Evolutionary conservation across 2,888 invertebrate genomes (phyloP), one percentile per base, ranked within the genome.

Genomic region (Kryphioiulus occultus): DNA sequence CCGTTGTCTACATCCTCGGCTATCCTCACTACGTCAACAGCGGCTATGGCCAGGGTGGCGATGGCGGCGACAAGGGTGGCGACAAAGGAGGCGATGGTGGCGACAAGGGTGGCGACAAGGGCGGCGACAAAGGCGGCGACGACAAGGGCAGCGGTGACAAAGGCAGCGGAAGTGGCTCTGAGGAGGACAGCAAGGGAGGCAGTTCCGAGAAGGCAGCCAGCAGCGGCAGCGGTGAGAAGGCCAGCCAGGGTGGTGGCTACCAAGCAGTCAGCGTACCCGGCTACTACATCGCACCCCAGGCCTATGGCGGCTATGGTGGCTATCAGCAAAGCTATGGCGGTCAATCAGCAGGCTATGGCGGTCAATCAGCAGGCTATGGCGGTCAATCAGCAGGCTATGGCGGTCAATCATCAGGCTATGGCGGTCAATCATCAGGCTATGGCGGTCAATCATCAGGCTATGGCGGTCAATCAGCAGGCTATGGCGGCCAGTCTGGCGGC

Each of bases 1-100:
- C 87, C 3, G 87, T 87, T 17, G 87, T 87, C 17, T 87, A 87
- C 83, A 87, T 87, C 30, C 22, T 87, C 15, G 87, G 87, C 30
- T 82, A 82, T 35, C 87, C 87, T 44, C 87, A 87, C 83, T 53
- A 87, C 82, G 87, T 35, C 30, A 82, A 78, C 39, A 82, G 87
- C 82, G 83, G 83, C 22, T 26, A 87, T 19, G 87, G 87, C 26
- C 59, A 86, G 17, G 83, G 44, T 19, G 82, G 87, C 47, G 17
- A 86, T 4, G 68, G 86, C 22, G 86, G 68, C 15, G 86, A 68
- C 19, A 19, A 68, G 17, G 68, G 86, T 17, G 86, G 68, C 42
- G 87, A 87, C 44, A 82, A 87, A 19, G 87, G 82, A 19, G 78
- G 82, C 35, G 87, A 87, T 68, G 47, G 47, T 10, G 86, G 53